A percentile compares a stretch with the other conserved stretches of the same genome.
These are phyloP conservation scores for Fistularia commersonii DNA, from an alignment of 2,797 vertebrate species.

Conservation along the genomic window DNA sequence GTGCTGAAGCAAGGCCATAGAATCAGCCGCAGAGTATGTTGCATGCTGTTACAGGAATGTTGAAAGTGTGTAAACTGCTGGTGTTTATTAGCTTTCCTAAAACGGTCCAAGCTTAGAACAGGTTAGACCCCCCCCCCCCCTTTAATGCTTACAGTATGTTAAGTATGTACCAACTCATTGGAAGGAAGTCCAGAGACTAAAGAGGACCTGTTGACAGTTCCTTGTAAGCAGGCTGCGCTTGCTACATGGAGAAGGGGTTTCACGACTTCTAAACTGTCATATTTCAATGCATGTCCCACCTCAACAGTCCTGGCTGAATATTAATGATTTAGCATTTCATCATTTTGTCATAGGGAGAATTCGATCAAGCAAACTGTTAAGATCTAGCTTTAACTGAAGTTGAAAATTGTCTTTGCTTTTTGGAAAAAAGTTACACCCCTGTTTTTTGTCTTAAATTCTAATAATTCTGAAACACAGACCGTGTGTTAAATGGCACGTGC, in stretches of 20 bases:
- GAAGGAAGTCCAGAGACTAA: constrained; percentile 13
- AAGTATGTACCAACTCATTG: constrained; percentile 31
- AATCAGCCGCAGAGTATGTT: constrained; percentile 27
- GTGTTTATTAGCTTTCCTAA: constrained; percentile 42
- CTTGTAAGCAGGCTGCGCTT: constrained; percentile 24
- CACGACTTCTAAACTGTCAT: constrained; percentile 7
- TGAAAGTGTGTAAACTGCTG: constrained; percentile 32
- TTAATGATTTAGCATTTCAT: no score
- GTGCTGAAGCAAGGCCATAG: constrained; percentile 36
- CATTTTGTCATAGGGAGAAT: no score
- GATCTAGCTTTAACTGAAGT: no score
- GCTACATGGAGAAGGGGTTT: not conserved
- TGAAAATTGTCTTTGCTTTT: no score
- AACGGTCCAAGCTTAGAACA: constrained; percentile 30
- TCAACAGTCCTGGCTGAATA: no score
- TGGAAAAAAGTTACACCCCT: no score
- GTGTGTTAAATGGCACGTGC: not conserved
- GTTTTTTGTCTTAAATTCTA: not conserved
- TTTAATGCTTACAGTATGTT: constrained; percentile 29
- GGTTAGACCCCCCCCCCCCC: constrained; percentile 21
- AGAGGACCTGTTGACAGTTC: constrained; percentile 31
- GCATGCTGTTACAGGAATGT: constrained; percentile 33
- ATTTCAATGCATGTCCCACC: constrained; percentile 1
- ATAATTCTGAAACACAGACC: not conserved
- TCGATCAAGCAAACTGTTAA: no score